Conservation (phyloP, 2,113 vertebrate genomes). For the Sigmodon hispidus region DNA sequence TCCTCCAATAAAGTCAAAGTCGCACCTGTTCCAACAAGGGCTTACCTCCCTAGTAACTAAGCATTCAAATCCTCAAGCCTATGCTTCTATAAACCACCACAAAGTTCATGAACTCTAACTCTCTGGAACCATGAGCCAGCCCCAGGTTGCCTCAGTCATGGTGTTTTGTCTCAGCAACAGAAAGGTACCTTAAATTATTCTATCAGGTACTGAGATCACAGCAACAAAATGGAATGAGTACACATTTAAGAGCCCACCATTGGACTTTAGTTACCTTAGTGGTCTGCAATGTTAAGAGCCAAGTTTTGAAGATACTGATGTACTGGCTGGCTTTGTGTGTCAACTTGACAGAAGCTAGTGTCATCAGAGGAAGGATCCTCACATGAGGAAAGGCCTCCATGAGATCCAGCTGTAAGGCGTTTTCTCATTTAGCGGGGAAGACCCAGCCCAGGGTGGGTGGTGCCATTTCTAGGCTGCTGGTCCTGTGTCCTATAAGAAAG, state of each 20-base stretch:
- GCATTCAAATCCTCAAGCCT: neutral
- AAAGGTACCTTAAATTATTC: neutral
- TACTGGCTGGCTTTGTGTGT: too few relatives aligned
- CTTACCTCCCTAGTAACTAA: neutral
- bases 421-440: too few relatives aligned
- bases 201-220: neutral
- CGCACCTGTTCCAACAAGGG: neutral
- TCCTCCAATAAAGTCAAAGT: neutral
- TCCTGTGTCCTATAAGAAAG: too few relatives aligned
- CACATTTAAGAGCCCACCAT: neutral
- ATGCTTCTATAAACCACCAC: neutral
- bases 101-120: neutral
- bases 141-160: neutral
- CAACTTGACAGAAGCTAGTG: too few relatives aligned
- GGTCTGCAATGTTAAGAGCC: conserved; percentile 17
- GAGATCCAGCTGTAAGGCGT: too few relatives aligned
- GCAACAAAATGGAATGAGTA: neutral
- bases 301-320: neutral
- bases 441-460: too few relatives aligned
- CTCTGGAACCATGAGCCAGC: neutral
- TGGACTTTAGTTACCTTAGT: conserved; percentile 12
- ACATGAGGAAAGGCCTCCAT: too few relatives aligned
- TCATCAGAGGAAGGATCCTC: too few relatives aligned
- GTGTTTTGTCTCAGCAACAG: neutral
- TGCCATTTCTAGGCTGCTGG: too few relatives aligned